Conservation (phyloP, 2,797 vertebrate genomes). For the Onychomys arenicola region DNA sequence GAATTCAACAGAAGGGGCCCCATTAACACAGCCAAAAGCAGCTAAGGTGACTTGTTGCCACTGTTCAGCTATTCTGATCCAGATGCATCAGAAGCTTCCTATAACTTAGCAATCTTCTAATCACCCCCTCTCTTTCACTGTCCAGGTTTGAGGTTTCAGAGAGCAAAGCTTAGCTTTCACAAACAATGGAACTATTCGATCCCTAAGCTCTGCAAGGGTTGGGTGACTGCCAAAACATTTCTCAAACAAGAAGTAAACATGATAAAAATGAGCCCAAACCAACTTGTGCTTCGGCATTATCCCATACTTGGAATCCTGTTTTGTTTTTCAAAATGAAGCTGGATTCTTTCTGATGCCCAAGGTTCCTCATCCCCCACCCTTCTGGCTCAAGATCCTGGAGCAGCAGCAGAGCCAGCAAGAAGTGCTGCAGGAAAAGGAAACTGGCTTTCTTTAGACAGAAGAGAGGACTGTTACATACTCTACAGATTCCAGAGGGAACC, state of each 20-base stretch:
- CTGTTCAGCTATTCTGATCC: neutral
- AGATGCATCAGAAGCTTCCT: constrained; percentile 36
- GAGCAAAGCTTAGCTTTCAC: constrained; percentile 80
- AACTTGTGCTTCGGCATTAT: constrained; percentile 75
- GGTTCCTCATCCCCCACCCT: neutral
- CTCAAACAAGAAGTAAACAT: constrained; percentile 84
- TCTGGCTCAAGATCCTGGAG: neutral
- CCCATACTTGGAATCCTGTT: constrained; percentile 12
- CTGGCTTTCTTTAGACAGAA: constrained; percentile 14
- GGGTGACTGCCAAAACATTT: constrained; percentile 77
- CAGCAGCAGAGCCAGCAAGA: neutral
- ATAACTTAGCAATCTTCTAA: constrained; percentile 44
- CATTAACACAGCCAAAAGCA: neutral
- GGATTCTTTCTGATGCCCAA: constrained; percentile 20
- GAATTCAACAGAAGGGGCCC: neutral
- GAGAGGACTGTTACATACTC: neutral
- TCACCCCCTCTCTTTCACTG: neutral
- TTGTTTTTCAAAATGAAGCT: constrained; percentile 71
- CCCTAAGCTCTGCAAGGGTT: constrained; percentile 76
- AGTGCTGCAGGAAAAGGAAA: constrained; percentile 3
- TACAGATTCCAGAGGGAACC: constrained; percentile 10
- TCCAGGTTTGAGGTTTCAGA: constrained; percentile 71
- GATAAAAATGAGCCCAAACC: constrained; percentile 79
- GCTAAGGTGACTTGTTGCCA: neutral
- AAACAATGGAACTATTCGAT: constrained; percentile 81